Evolutionary conservation across 2,888 invertebrate species (phyloP), one percentile per base, ranked within the genome.

Genomic region (Nezara viridula): DNA sequence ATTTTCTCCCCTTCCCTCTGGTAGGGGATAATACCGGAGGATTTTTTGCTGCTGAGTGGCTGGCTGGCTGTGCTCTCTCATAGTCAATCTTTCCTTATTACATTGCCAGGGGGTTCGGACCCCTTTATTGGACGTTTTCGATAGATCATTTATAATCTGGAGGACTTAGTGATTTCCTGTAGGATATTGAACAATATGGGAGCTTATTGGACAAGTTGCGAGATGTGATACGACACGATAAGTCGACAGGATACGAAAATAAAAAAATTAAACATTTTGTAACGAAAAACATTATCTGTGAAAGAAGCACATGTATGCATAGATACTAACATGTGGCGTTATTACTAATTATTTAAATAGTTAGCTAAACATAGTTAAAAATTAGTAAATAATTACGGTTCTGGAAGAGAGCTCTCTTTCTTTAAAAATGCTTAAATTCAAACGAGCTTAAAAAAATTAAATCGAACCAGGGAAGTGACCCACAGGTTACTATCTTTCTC

Each of bases 81-180:
- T 73, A 37, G 37, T 73, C 66, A 73, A 73, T 73, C 37, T 73
- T 37, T 73, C 66, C 66, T 73, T 73, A 73, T 73, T 73, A 73
- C 66, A 73, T 21, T 19, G 7, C 37, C 21, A 1, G 66, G 10
- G 21, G 19, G 32, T 73, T 7, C 0, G 32, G 19, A 19, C 66
- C 66, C 66, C 10, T 73, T 37, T 73, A 73, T 73, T 73, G 37
- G 32, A 73, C 32, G 32, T 32, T 73, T 60, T 37, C 14, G 66
- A 9, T 37, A 32, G 37, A 73, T 37, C 66, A 73, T 73, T 73
- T 73, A 73, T 73, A 73, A 73, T 37, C 60, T 5, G 14, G 37
- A 37, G 37, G 21, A 9, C 14, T 73, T 19, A 14, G 32, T 2
- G 66, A 73, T 73, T 37, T 73, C 37, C 5, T 37, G 66, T 37